These are phyloP conservation scores for Dione vanillae DNA, from an alignment of 2,888 invertebrate species.

Conservation along the genomic window DNA sequence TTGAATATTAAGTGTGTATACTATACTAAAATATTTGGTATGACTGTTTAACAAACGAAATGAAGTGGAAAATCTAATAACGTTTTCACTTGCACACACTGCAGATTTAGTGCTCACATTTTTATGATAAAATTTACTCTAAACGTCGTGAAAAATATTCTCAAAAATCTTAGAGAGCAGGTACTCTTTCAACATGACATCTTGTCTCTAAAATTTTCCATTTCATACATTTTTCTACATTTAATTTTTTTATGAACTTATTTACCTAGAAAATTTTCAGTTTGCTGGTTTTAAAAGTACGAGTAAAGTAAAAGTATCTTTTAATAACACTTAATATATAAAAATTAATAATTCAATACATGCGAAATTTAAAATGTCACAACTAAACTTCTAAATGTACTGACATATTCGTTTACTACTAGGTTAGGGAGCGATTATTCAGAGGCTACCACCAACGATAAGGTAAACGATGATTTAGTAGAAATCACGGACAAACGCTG, in stretches of 20 bases:
- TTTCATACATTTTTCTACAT: constrained; percentile 6
- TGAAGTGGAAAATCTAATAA: background rate
- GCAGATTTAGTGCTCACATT: background rate
- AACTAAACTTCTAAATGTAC: no score
- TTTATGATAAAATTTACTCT: background rate
- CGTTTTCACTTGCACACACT: background rate
- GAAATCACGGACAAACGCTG: no score
- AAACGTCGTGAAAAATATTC: constrained; percentile 10
- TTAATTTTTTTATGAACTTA: constrained; percentile 4
- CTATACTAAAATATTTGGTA: no score
- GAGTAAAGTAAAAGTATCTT: no score
- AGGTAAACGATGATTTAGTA: no score
- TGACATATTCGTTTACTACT: no score
- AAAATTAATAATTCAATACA: no score
- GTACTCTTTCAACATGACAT: constrained; percentile 14
- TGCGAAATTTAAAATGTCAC: no score
- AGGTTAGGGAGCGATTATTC: no score
- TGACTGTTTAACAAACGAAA: background rate
- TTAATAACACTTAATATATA: no score
- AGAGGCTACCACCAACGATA: no score
- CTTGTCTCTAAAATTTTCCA: constrained; percentile 20
- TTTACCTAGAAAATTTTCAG: background rate
- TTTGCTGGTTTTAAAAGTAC: background rate
- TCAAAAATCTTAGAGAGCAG: background rate
- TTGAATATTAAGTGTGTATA: no score